phyloP scores from a whole-genome alignment of 2,113 vertebrate species.

The Cheirogaleus medius region DNA sequence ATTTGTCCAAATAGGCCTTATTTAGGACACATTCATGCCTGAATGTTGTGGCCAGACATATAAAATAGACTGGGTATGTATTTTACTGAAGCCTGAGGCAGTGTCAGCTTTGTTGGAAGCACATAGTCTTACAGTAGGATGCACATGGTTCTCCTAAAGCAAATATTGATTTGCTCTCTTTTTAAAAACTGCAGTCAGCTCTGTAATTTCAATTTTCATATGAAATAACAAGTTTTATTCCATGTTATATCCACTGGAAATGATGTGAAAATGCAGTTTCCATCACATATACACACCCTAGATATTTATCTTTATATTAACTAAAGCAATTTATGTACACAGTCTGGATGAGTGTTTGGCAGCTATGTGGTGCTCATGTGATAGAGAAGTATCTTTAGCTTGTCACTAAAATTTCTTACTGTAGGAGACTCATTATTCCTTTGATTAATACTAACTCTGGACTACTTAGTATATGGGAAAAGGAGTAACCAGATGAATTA shows the following conservation, averaged over 20 bases:
- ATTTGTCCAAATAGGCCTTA: background rate
- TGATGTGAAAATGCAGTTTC: background rate
- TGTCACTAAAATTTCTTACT: background rate
- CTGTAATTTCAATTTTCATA: background rate
- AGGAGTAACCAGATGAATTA: background rate
- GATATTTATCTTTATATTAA: background rate
- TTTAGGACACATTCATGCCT: background rate
- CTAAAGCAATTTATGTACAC: background rate
- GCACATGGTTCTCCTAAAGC: background rate
- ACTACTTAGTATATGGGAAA: background rate
- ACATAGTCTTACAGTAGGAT: background rate
- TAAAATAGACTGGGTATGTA: background rate
- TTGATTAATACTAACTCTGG: background rate
- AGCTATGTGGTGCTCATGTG: background rate
- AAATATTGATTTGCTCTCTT: background rate
- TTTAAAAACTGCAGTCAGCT: background rate
- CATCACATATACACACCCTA: no score
- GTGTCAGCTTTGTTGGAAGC: background rate
- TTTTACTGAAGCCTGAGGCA: background rate
- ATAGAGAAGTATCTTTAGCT: no score
- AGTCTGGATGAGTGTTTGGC: background rate
- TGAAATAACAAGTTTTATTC: background rate
- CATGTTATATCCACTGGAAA: background rate
- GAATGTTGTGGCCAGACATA: background rate
- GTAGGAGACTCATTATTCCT: background rate